These are phyloP conservation scores for Deroplatys truncata DNA, from an alignment of 2,888 invertebrate species.

Conservation along the genomic window DNA sequence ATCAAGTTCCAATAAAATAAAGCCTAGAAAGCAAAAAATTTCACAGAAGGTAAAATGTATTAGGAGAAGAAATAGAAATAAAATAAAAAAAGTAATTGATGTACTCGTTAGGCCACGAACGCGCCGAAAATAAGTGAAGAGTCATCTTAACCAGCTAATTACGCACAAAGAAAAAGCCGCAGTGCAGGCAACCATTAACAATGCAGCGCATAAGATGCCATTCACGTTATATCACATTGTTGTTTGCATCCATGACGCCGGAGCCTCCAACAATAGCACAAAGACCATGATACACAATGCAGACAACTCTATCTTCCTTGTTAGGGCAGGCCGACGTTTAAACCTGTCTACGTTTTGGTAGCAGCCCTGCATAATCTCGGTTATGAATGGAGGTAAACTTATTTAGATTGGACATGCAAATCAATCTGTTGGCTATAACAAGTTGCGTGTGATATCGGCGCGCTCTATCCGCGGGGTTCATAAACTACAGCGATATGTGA, in stretches of 20 bases:
- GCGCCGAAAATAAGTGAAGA: neutral
- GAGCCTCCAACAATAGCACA: neutral
- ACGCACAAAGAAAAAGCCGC: neutral
- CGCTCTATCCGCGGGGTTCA: neutral
- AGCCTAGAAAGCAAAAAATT: too few relatives aligned
- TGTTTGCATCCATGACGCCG: neutral
- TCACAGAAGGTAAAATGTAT: too few relatives aligned
- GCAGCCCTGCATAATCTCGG: neutral
- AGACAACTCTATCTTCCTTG: neutral
- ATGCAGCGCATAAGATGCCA: neutral
- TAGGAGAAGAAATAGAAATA: too few relatives aligned
- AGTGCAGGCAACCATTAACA: neutral
- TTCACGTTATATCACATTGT: neutral
- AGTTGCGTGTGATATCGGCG: neutral
- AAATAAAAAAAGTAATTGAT: too few relatives aligned
- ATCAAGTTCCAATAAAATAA: too few relatives aligned
- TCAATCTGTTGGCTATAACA: neutral
- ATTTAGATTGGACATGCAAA: neutral
- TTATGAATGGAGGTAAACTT: neutral
- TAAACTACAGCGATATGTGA: neutral
- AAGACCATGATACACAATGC: neutral
- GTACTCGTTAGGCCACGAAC: neutral
- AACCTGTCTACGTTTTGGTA: neutral
- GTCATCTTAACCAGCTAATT: neutral
- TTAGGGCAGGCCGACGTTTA: neutral